Conservation (phyloP, 2,113 vertebrate genomes). For the Aleadryas rufinucha region DNA sequence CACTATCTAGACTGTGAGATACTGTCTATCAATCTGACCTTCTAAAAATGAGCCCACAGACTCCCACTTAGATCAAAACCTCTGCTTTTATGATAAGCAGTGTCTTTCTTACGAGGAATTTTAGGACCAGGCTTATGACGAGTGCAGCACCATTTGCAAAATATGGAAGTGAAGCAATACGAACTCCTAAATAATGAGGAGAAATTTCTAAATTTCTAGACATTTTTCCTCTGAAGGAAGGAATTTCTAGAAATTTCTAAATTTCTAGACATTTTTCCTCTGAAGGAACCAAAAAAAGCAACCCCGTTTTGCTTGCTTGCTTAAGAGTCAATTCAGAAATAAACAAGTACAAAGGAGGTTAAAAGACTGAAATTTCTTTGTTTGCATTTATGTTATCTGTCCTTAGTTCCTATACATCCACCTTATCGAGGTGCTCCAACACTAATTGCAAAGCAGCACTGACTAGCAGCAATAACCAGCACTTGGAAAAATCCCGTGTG, state of each 20-base stretch:
- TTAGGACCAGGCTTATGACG: not conserved
- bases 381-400: constrained; percentile 68
- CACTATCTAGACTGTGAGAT: constrained; percentile 55
- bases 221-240: not conserved
- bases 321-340: constrained; percentile 57
- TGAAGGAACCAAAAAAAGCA: not conserved
- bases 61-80: constrained; percentile 26
- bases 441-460: constrained; percentile 63
- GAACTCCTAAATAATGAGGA: not conserved
- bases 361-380: constrained; percentile 63
- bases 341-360: constrained; percentile 53
- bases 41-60: constrained; percentile 51
- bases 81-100: not conserved
- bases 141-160: not conserved
- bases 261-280: not conserved
- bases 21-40: constrained; percentile 66
- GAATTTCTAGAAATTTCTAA: too few relatives aligned
- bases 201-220: not conserved
- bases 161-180: not conserved
- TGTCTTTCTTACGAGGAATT: not conserved
- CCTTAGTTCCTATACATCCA: constrained; percentile 63
- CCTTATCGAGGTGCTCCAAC: constrained; percentile 66
- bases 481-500: constrained; percentile 19
- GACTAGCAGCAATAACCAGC: constrained; percentile 42
- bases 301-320: not conserved